phyloP scores from a whole-genome alignment of 1,140 invertebrate genomes.

The Zaprionus capensis region DNA sequence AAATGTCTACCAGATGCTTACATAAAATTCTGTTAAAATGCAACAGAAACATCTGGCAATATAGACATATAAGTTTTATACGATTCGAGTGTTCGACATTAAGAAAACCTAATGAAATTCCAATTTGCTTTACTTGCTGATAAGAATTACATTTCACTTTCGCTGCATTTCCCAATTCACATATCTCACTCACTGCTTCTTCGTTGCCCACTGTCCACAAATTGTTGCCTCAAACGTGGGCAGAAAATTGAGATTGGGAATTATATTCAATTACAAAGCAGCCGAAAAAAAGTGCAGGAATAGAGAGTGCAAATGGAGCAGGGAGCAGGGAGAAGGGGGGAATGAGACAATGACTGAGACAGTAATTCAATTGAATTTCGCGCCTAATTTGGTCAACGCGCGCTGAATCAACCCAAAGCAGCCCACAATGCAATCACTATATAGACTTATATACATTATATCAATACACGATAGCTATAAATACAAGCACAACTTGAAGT shows the following conservation, averaged over 20 bases:
- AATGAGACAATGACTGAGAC: slow-evolving; percentile 14
- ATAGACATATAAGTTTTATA: neutral
- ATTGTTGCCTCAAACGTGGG: neutral
- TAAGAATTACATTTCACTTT: slow-evolving; percentile 12
- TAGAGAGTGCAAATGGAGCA: slow-evolving; percentile 12
- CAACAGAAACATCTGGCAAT: neutral
- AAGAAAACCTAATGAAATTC: neutral
- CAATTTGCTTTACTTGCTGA: neutral
- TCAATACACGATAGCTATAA: neutral
- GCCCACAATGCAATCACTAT: slow-evolving; percentile 61
- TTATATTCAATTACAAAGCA: slow-evolving; percentile 62
- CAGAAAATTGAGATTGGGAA: slow-evolving; percentile 48
- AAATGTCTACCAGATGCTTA: neutral
- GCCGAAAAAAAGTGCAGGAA: slow-evolving; percentile 16
- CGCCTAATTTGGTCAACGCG: slow-evolving; percentile 69
- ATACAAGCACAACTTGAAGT: neutral
- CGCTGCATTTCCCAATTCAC: neutral
- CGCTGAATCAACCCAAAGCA: slow-evolving; percentile 56
- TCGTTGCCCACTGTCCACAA: slow-evolving; percentile 12
- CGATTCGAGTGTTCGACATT: neutral
- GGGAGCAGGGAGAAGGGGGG: neutral
- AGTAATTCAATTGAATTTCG: slow-evolving; percentile 75
- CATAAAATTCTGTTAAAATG: neutral
- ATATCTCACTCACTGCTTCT: neutral
- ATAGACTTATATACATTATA: slow-evolving; percentile 33